Base-by-base conservation (phyloP, 2,797 vertebrate genomes). In the Notolepis coatsorum region DNA sequence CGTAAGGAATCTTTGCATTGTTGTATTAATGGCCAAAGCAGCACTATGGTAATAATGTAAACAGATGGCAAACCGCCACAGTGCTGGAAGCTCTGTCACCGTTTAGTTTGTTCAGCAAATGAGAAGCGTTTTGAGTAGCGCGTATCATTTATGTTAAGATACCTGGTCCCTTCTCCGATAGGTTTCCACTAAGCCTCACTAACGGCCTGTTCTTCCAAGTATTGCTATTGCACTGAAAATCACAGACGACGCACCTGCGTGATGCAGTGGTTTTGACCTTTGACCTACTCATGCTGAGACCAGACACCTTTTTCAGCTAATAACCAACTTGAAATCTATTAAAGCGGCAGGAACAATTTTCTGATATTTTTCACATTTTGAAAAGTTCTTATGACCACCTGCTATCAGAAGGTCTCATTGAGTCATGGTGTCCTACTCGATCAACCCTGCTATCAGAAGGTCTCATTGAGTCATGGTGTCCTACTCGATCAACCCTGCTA, bases 291-390 rank as follows among this genome's bases (percentile, higher is more conserved):
- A n/a, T n/a, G n/a, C n/a, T n/a, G n/a, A n/a, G n/a, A n/a, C n/a
- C n/a, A n/a, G n/a, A 71, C 24, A 31, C 53, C 18, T 47, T 9
- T 24, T 35, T 18, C 24, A 42, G 30, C 37, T 28, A 38, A 60
- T 28, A 38, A 60, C 20, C 68, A 79, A 76, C 74, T 77, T 81
- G 62, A 73, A 54, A 33, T 52, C 68, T 61, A 52, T n/a, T n/a
- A n/a, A n/a, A n/a, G n/a, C n/a, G n/a, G n/a, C n/a, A n/a, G n/a
- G n/a, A n/a, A n/a, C n/a, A n/a, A n/a, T n/a, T n/a, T n/a, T n/a
- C n/a, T n/a, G n/a, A n/a, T n/a, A n/a, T n/a, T n/a, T n/a, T n/a
- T n/a, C n/a, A n/a, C n/a, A n/a, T n/a, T n/a, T n/a, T n/a, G n/a
- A n/a, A n/a, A n/a, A n/a, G n/a, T n/a, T n/a, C n/a, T n/a, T n/a